Base-by-base conservation (phyloP, 2,113 vertebrate species). In the Crocuta crocuta region DNA sequence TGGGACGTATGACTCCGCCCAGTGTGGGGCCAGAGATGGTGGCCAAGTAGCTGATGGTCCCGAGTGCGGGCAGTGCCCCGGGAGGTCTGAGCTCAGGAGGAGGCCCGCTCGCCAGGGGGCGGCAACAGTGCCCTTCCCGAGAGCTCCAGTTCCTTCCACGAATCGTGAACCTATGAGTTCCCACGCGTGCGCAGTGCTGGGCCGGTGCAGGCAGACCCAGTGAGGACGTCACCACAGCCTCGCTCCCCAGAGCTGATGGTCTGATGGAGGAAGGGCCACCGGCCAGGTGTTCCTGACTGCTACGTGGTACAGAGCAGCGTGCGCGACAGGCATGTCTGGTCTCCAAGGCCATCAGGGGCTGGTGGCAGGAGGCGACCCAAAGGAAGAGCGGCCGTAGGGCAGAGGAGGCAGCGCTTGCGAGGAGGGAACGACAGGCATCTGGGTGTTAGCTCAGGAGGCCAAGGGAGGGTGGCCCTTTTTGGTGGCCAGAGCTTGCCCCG, bases 21-120 rank as follows among this genome's bases (percentile, higher is more conserved):
- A 9, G 33, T 2, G 0, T 0, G 0, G 10, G 12, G 7, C 6
- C 17, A 7, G 50, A 33, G 10, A 26, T 1, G 0, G 24, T 74
- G 1, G 13, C 45, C 5, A 53, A 70, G 80, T 53, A 21, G 39
- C 45, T 5, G 35, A 5, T 23, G 76, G 31, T 39, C 39, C 35
- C 2, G 10, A 2, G 35, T 48, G 39, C 50, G 10, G 33, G 1
- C 45, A 39, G 35, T 16, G 24, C 82, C n/a, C 1, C 2, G 3
- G 28, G 73, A 28, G 13, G 11, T 24, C 8, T 10, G 50, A 10
- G 10, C 13, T 35, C 0, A 10, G 39, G 15, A 39, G 31, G 17
- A 12, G 65, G 35, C 66, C 79, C 1, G 0, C 3, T 21, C 1
- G 2, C 45, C 2, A 10, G 80, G 50, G 53, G 3, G 31, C 1